phyloP scores from a whole-genome alignment of 2,113 vertebrate species.

The Prinia subflava region DNA sequence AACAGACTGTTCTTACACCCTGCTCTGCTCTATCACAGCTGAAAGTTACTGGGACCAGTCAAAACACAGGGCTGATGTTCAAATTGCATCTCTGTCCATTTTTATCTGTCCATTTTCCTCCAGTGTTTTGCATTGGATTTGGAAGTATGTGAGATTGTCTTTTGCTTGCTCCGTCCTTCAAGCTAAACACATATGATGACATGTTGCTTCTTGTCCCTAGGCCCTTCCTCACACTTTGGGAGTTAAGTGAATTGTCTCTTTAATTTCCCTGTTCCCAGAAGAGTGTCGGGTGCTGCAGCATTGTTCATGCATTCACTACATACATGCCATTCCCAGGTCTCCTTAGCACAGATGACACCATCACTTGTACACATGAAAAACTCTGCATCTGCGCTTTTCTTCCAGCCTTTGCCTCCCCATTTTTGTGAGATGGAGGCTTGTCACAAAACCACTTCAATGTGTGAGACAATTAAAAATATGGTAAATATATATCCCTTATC shows the following conservation, averaged over 20 bases:
- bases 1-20: background rate
- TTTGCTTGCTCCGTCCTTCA: background rate
- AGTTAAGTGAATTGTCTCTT: background rate
- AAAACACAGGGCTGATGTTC: background rate
- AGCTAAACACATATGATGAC: background rate
- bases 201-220: background rate
- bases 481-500: background rate
- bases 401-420: accelerated
- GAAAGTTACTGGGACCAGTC: background rate
- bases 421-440: background rate
- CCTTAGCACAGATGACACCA: background rate
- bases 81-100: background rate
- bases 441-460: background rate
- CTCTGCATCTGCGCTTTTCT: background rate
- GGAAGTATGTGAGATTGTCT: background rate
- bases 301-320: background rate
- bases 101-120: background rate
- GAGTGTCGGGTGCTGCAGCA: accelerated
- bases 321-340: background rate
- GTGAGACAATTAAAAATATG: background rate
- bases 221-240: background rate
- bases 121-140: background rate
- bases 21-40: background rate
- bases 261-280: background rate
- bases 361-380: background rate